phyloP scores from a whole-genome alignment of 2,888 invertebrate species.

The Lithophane semibrunnea region DNA sequence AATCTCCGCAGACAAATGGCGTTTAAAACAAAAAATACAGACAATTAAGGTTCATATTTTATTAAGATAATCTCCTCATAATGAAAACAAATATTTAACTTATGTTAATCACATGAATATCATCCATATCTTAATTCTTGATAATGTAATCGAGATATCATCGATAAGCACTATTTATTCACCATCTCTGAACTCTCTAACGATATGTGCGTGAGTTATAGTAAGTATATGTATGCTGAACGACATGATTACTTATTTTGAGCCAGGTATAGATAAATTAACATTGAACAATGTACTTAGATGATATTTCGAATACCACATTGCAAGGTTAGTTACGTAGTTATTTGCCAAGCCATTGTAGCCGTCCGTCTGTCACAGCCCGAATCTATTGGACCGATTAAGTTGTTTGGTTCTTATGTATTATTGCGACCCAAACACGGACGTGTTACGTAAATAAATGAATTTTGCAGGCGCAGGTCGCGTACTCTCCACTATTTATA shows the following conservation, averaged over 20 bases:
- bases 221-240: not conserved
- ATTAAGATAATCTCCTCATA: conserved; percentile 43
- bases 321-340: not conserved
- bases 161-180: conserved; percentile 48
- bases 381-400: too few relatives aligned
- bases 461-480: conserved; percentile 14
- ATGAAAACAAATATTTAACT: conserved; percentile 56
- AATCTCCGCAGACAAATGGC: conserved; percentile 47
- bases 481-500: not conserved
- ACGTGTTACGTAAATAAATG: too few relatives aligned
- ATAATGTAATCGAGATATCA: conserved; percentile 51
- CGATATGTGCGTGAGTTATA: conserved; percentile 22
- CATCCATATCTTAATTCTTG: conserved; percentile 46
- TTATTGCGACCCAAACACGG: too few relatives aligned
- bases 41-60: conserved; percentile 37
- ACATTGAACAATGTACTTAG: too few relatives aligned
- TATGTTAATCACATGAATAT: conserved; percentile 56
- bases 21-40: conserved; percentile 51
- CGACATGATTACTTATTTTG: not conserved
- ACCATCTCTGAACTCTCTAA: not conserved
- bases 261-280: not conserved
- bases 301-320: not conserved
- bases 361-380: too few relatives aligned
- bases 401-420: too few relatives aligned
- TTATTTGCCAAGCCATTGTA: not conserved